phyloP scores from a whole-genome alignment of 2,113 vertebrate species.

The Cyanistes caeruleus region DNA sequence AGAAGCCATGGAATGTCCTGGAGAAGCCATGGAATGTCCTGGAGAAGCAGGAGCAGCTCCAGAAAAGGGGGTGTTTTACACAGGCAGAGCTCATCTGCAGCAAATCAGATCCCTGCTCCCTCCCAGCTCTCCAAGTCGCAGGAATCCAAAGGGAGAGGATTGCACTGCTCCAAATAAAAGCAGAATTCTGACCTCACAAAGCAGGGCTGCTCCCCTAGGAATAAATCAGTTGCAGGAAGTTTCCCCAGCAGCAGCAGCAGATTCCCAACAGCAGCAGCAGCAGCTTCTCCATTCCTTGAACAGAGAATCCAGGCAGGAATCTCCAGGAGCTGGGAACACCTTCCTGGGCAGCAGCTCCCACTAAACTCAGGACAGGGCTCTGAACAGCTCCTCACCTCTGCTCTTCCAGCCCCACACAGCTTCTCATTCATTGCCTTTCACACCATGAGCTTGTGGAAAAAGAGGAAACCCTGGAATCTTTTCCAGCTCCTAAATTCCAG shows the following conservation, averaged over 20 bases:
- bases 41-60: background rate
- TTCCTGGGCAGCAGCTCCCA: background rate
- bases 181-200: background rate
- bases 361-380: background rate
- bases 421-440: background rate
- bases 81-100: background rate
- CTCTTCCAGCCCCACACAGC: background rate
- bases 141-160: background rate
- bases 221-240: background rate
- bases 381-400: background rate
- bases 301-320: rapidly evolving
- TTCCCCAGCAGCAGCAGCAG: background rate
- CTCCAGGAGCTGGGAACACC: rapidly evolving
- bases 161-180: background rate
- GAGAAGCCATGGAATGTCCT: background rate
- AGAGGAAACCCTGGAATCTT: background rate
- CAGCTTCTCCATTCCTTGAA: background rate
- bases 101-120: background rate
- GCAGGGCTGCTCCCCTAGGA: background rate
- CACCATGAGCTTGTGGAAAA: background rate
- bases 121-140: background rate
- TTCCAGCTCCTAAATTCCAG: background rate
- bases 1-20: background rate
- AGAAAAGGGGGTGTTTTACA: background rate
- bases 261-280: no score